phyloP scores from a whole-genome alignment of 1,140 invertebrate species.

The Drosophila triauraria region DNA sequence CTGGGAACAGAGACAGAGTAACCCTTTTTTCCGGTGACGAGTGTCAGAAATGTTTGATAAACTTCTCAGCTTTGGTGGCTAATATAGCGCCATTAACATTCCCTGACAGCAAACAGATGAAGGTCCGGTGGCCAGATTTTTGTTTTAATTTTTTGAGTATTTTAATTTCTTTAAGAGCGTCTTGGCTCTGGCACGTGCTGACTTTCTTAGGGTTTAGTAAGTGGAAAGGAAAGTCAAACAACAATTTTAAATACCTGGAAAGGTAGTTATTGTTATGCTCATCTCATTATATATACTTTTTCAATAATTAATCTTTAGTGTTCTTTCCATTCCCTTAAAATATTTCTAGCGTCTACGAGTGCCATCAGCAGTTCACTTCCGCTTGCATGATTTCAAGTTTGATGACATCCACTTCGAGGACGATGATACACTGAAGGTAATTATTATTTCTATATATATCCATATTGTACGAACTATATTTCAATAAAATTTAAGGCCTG shows the following conservation, averaged over 20 bases:
- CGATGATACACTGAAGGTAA: slow-evolving; percentile 92
- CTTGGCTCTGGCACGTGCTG: slow-evolving; percentile 21
- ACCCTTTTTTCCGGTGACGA: slow-evolving; percentile 37
- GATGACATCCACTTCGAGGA: slow-evolving; percentile 94
- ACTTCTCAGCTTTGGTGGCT: slow-evolving; percentile 57
- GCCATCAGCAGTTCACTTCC: slow-evolving; percentile 93
- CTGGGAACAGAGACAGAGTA: not conserved
- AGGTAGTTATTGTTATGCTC: no score
- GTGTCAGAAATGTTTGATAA: slow-evolving; percentile 41
- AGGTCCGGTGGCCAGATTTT: slow-evolving; percentile 13
- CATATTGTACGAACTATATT: not conserved
- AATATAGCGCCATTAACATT: slow-evolving; percentile 61
- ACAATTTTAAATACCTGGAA: no score
- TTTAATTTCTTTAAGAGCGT: slow-evolving; percentile 3
- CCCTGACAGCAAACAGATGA: slow-evolving; percentile 61
- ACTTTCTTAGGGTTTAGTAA: not conserved
- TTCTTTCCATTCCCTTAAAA: no score
- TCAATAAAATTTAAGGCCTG: slow-evolving; percentile 88
- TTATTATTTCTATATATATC: not conserved
- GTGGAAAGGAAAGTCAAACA: no score
- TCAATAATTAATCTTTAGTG: no score
- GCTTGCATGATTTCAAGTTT: slow-evolving; percentile 94
- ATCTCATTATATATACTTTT: no score
- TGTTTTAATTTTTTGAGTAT: not conserved
- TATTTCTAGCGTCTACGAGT: slow-evolving; percentile 85